Evolutionary conservation across 2,113 vertebrate species (phyloP).

Genomic region (Sminthopsis crassicaudata): DNA sequence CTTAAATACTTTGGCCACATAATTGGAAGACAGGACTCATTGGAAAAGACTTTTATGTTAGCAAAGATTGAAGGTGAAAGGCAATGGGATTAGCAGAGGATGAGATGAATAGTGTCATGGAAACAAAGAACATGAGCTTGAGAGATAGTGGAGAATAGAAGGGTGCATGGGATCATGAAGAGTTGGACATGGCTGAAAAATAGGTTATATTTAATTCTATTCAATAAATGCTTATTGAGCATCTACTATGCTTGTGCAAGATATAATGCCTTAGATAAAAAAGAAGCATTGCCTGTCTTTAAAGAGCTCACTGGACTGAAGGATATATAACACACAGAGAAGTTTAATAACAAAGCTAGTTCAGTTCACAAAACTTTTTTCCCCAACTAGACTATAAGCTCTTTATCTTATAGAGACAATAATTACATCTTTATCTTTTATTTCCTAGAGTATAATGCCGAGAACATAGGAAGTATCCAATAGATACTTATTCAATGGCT

Average conservation of each 20-base stretch:
- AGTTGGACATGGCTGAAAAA: neutral
- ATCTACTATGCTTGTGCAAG: neutral
- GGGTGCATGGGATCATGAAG: neutral
- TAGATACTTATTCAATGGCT: neutral
- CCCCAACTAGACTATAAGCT: neutral
- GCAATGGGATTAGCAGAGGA: neutral
- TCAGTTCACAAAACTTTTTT: neutral
- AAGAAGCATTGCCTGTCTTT: neutral
- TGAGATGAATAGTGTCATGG: neutral
- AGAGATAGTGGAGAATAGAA: neutral
- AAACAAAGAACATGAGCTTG: neutral
- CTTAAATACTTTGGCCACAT: neutral
- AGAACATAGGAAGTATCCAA: neutral
- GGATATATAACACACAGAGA: neutral
- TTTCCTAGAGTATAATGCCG: neutral
- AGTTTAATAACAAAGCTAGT: neutral
- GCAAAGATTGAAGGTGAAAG: neutral
- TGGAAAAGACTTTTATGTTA: neutral
- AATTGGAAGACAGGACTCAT: neutral
- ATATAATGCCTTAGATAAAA: neutral
- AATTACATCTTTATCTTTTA: neutral
- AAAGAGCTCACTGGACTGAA: neutral
- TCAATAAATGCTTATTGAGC: neutral
- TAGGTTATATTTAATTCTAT: neutral
- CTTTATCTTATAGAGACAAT: neutral